Evolutionary conservation across 2,888 invertebrate genomes (phyloP).

Genomic region (Agrotis segetum): DNA sequence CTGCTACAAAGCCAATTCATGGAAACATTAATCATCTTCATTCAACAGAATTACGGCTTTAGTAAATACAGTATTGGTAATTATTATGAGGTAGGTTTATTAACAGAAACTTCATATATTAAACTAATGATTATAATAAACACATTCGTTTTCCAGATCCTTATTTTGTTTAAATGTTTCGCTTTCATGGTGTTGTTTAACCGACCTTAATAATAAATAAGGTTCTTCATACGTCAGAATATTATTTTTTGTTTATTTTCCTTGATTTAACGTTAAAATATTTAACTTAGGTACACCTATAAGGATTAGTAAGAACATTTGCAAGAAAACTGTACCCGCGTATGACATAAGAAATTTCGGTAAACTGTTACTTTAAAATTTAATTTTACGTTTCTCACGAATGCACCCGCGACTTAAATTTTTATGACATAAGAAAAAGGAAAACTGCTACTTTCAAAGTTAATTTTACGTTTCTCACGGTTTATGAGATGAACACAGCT

Average conservation of each 20-base stretch:
- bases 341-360: too few species aligned
- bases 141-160: not conserved
- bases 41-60: constrained; percentile 1
- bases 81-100: not conserved
- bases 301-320: too few species aligned
- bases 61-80: not conserved
- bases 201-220: too few species aligned
- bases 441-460: not conserved
- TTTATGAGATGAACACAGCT: not conserved
- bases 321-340: too few species aligned
- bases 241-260: too few species aligned
- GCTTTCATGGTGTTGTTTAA: too few species aligned
- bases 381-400: not conserved
- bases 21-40: constrained; percentile 19
- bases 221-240: too few species aligned
- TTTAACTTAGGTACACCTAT: too few species aligned
- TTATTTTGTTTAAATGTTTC: not conserved
- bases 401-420: too few species aligned
- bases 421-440: too few species aligned
- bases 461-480: not conserved
- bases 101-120: not conserved
- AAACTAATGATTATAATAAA: not conserved
- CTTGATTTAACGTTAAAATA: not conserved
- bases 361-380: not conserved
- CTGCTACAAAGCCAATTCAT: not conserved